Evolutionary conservation across 2,888 invertebrate species (phyloP).

Genomic region (Pogonocherus hispidulus): DNA sequence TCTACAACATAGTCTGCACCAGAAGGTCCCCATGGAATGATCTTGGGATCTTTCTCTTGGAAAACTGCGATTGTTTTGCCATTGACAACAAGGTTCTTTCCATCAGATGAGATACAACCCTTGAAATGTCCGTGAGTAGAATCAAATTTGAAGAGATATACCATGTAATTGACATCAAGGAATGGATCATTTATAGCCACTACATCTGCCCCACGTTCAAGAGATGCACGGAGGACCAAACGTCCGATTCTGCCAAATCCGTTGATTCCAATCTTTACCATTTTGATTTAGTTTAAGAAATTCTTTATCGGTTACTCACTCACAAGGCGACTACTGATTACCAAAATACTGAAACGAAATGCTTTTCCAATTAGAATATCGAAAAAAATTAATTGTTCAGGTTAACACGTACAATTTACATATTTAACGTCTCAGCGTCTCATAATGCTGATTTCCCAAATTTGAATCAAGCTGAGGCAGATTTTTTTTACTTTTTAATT

Average conservation of each 20-base stretch:
- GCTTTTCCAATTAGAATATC: too few species aligned
- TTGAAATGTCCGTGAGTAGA: conserved; percentile 97
- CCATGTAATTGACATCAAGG: conserved; percentile 97
- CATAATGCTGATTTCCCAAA: too few species aligned
- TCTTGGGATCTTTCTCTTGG: conserved; percentile 84
- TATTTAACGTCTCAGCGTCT: too few species aligned
- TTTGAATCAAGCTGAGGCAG: too few species aligned
- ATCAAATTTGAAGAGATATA: conserved; percentile 97
- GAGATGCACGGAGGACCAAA: conserved; percentile 87
- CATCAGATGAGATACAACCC: conserved; percentile 85
- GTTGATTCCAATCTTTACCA: conserved; percentile 93
- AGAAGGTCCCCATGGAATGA: conserved; percentile 91
- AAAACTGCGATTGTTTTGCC: conserved; percentile 89
- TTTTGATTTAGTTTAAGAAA: conserved; percentile 59
- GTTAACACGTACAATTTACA: too few species aligned
- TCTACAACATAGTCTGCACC: conserved; percentile 98
- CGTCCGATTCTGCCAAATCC: conserved; percentile 96
- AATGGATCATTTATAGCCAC: conserved; percentile 98
- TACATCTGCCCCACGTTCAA: conserved; percentile 85
- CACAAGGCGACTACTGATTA: too few species aligned
- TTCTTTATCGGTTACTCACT: too few species aligned
- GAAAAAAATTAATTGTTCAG: too few species aligned
- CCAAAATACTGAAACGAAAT: too few species aligned
- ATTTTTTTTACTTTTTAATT: too few species aligned
- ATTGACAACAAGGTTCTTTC: conserved; percentile 85